Percentiles rank a stretch among this genome's conserved stretches.
These are phyloP conservation scores for Drosophila aldrichi DNA, from an alignment of 2,888 invertebrate species.

Conservation along the genomic window DNA sequence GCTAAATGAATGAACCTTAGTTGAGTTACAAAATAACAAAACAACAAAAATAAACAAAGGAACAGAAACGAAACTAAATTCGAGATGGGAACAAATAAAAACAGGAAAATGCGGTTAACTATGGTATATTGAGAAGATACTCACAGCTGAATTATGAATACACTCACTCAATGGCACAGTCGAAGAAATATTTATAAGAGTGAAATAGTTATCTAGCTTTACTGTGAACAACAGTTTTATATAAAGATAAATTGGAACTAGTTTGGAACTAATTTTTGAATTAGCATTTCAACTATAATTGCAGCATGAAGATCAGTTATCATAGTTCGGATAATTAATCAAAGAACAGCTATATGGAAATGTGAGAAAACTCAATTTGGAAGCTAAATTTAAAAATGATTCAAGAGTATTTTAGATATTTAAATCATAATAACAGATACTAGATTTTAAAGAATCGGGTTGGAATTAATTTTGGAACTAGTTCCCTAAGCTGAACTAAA, in stretches of 20 bases:
- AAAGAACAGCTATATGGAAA: no score
- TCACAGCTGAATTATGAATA: slow-evolving; percentile 9
- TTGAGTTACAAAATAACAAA: slow-evolving; percentile 65
- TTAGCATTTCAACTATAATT: no score
- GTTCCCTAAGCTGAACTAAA: no score
- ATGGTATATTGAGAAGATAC: neutral
- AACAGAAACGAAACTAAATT: slow-evolving; percentile 12
- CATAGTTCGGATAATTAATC: no score
- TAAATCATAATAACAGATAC: no score
- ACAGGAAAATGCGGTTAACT: slow-evolving; percentile 21
- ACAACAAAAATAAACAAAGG: slow-evolving; percentile 7
- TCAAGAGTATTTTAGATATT: no score
- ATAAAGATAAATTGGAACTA: neutral
- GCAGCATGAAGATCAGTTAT: no score
- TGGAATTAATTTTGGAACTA: no score
- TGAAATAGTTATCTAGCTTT: neutral
- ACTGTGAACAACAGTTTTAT: no score
- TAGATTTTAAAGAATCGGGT: no score
- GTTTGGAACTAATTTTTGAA: neutral
- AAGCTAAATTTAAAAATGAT: no score
- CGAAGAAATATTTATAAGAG: neutral
- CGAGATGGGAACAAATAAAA: slow-evolving; percentile 13
- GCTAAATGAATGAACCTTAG: slow-evolving; percentile 70
- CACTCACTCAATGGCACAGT: slow-evolving; percentile 16
- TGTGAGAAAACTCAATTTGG: no score